Base-by-base conservation (phyloP, 2,113 vertebrate genomes). In the Pollachius pollachius region DNA sequence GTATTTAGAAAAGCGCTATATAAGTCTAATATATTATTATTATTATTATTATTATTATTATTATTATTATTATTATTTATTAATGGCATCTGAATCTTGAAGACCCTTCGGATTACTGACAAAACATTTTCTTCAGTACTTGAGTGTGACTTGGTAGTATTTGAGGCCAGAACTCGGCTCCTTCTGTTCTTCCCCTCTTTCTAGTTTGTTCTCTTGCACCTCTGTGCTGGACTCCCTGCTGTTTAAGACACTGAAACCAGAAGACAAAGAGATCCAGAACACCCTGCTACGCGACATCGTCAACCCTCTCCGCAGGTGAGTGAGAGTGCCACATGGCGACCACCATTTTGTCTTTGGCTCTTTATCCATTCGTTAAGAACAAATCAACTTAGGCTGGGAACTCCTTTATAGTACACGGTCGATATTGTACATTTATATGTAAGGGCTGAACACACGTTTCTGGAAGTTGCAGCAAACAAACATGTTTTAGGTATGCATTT, bases 131-230 rank as follows among this genome's bases (percentile, higher is more conserved):
- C 41, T 48, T 48, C 41, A 9, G 9, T 48, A 48, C 41, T 13
- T 9, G 30, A 34, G 41, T 57, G 9, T 37, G 5, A 62, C 16
- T 4, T 56, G 25, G 17, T 52, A 21, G 15, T 65, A 60, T 4
- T 54, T 54, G 13, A 48, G 2, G 52, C 1, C 68, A 15, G 19
- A 11, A 52, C 15, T 23, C 15, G 17, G 19, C 19, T 3, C 27
- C 54, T n/a, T n/a, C 15, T 17, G 54, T 57, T 18, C 19, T 19
- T 57, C 27, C n/a, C 73, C 4, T 78, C 58, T 74, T 25, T 65
- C 13, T 88, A 97, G 95, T 84, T 90, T 97, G 80, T 97, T 97
- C 79, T 94, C 94, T 82, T 95, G 95, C 75, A 94, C 94, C 0
- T 95, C 94, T 0, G 94, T 94, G 63, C 70, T 97, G 86, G 95